Conservation (phyloP, 2,888 invertebrate genomes). For the Luperina nickerlii region DNA sequence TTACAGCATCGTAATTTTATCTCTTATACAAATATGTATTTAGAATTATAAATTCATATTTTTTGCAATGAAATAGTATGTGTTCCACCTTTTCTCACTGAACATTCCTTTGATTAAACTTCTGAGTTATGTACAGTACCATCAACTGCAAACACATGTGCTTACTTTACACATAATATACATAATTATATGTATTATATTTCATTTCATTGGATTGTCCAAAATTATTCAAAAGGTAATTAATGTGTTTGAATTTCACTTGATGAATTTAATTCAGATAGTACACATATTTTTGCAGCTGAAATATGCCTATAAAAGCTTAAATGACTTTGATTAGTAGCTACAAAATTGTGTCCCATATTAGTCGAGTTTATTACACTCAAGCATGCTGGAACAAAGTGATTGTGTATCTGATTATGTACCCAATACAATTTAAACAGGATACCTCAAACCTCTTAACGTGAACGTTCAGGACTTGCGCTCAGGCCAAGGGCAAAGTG, state of each 20-base stretch:
- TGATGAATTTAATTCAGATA: background rate
- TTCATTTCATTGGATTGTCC: background rate
- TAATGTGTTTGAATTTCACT: background rate
- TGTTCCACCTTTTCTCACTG: background rate
- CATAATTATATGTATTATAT: background rate
- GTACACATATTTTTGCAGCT: constrained; percentile 27
- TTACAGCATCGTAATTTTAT: constrained; percentile 17
- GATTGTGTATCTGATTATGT: constrained; percentile 46
- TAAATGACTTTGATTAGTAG: constrained; percentile 14
- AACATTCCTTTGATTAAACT: background rate
- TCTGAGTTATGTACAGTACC: constrained; percentile 5
- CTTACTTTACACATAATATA: too few relatives aligned
- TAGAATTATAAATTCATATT: background rate
- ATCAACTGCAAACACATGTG: constrained; percentile 6
- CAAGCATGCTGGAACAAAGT: constrained; percentile 34
- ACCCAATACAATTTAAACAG: constrained; percentile 53
- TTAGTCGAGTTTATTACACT: background rate
- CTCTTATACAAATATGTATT: background rate
- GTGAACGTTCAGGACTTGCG: constrained; percentile 57
- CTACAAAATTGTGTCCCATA: background rate
- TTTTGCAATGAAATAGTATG: constrained; percentile 15
- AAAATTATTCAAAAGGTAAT: background rate
- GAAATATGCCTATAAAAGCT: constrained; percentile 5
- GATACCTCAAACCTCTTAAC: constrained; percentile 59
- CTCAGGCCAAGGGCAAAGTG: constrained; percentile 55